Evolutionary conservation across 2,797 vertebrate species (phyloP), one percentile per base, ranked within the genome.

Genomic region (Peromyscus attwateri): DNA sequence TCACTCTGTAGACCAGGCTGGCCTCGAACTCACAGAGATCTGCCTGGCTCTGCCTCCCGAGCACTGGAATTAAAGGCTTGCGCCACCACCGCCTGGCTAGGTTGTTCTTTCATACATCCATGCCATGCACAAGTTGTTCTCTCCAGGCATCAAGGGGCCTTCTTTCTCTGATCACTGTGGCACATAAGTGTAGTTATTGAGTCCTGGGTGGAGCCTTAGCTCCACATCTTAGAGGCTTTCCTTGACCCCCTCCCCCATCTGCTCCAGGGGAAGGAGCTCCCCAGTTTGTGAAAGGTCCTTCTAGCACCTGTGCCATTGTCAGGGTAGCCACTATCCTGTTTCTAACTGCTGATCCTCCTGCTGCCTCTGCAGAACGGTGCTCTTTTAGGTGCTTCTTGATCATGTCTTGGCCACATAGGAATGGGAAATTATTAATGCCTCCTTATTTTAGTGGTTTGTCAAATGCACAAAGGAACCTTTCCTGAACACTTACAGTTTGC

Each of bases 31-130:
- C 49, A 52, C 49, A 13, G 12, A 52, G 49, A 52, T 13, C 49
- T 0, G 2, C 49, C 49, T 52, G 49, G 11, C 49, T 52, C 49
- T 2, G 49, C 49, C 49, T 52, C 49, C 49, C 0, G 49, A 52
- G 49, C 13, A 12, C 49, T 52, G 49, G 49, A 11, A 52, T 52
- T 52, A 52, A 52, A 52, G 49, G 49, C 0, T 0, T 52, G 49
- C 12, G 49, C 49, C 49, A 52, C 49, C 12, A 52, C 49, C 12
- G 12, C 12, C 49, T 2, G 2, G 12, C 49, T 52, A 13, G 49
- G 19, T 82, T 95, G 91, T 96, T 94, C 92, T 95, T 89, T 96
- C 85, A 92, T 70, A 94, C 43, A 57, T 94, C 43, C 37, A 1
- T 66, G 73, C 82, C 77, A 29, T 34, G 40, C 43, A 81, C 37